Evolutionary conservation across 2,113 vertebrate species (phyloP).

Genomic region (Erythrocercus mccallii): DNA sequence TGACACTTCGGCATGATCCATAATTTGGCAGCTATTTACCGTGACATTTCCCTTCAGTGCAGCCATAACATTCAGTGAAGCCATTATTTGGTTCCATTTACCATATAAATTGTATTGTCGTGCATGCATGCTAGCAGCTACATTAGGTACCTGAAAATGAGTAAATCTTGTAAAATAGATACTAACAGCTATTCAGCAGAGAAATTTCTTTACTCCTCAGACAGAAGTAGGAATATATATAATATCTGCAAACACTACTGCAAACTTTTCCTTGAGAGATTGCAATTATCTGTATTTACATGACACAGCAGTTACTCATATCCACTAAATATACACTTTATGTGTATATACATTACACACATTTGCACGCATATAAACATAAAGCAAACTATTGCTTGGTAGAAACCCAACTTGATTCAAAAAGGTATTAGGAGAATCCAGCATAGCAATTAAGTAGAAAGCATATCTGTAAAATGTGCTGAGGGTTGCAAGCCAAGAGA

Average conservation of each 20-base stretch:
- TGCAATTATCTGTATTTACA: conserved; percentile 55
- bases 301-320: conserved; percentile 5
- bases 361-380: not conserved
- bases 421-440: conserved; percentile 49
- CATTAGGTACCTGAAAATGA: conserved; percentile 82
- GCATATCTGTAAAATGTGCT: conserved; percentile 36
- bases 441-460: not conserved
- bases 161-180: conserved; percentile 84
- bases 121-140: conserved; percentile 81
- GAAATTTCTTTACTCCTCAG: conserved; percentile 60
- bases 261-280: conserved; percentile 47
- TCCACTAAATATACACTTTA: not conserved
- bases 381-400: not conserved
- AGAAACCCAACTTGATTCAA: conserved; percentile 39
- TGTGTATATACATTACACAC: not conserved
- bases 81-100: conserved; percentile 87
- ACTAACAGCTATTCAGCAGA: conserved; percentile 70
- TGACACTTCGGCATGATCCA: conserved; percentile 84
- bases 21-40: conserved; percentile 88
- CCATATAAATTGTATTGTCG: conserved; percentile 89
- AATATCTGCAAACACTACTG: conserved; percentile 23
- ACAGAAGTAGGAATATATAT: conserved; percentile 39
- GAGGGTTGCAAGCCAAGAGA: conserved; percentile 26
- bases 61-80: conserved; percentile 85
- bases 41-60: conserved; percentile 85